Conservation (phyloP, 2,113 vertebrate genomes). For the Lanius collurio region DNA sequence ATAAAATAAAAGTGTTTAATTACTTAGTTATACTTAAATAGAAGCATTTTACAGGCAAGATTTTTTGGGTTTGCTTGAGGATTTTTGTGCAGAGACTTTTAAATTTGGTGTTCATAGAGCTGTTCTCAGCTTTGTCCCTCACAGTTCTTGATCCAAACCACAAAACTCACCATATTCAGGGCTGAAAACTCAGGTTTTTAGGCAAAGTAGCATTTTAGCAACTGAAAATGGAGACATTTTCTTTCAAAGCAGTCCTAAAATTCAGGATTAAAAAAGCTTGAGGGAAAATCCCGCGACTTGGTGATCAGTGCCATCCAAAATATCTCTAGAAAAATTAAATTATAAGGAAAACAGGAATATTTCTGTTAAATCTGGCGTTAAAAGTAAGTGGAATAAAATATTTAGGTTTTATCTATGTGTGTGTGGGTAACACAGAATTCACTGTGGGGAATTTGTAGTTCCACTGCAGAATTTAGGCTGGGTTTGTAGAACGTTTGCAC, state of each 20-base stretch:
- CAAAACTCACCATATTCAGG: rapidly evolving
- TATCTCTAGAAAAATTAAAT: background rate
- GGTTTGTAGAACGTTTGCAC: background rate
- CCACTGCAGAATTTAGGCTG: background rate
- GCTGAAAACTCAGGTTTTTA: background rate
- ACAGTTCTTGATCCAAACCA: background rate
- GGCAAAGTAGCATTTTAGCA: background rate
- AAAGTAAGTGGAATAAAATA: background rate
- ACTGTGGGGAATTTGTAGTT: background rate
- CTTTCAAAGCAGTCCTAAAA: background rate
- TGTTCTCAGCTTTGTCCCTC: background rate
- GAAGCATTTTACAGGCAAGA: background rate
- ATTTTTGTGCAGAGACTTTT: background rate
- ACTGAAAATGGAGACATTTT: background rate
- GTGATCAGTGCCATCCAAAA: background rate
- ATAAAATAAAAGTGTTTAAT: background rate
- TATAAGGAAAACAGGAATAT: background rate
- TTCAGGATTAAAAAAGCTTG: background rate
- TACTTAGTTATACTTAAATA: background rate
- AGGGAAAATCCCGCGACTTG: background rate
- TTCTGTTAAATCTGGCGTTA: background rate
- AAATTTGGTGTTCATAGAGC: background rate
- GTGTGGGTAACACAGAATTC: background rate
- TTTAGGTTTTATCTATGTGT: too few relatives aligned
- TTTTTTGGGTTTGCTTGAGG: too few relatives aligned